phyloP scores from a whole-genome alignment of 2,113 vertebrate species.

The Oryzias javanicus region DNA sequence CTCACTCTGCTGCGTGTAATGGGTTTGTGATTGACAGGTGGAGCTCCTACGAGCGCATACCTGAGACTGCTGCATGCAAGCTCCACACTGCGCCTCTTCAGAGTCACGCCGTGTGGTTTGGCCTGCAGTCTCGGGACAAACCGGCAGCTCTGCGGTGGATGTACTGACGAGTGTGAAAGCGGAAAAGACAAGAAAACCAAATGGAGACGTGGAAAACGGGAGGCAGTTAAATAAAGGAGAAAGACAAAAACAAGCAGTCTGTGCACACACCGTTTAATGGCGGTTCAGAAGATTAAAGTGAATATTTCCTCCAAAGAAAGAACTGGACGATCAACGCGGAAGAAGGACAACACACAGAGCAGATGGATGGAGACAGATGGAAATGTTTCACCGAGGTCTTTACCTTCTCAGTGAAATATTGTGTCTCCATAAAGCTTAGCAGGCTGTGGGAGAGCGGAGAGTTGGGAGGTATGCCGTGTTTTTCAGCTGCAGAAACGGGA shows the following conservation, averaged over 20 bases:
- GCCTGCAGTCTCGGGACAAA: slow-evolving; percentile 29
- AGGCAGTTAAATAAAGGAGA: slow-evolving; percentile 18
- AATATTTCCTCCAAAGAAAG: slow-evolving; percentile 3
- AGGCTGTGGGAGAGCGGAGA: slow-evolving; percentile 29
- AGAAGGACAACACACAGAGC: slow-evolving; percentile 15
- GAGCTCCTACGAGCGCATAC: slow-evolving; percentile 20
- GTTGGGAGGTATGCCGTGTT: slow-evolving; percentile 42
- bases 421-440: slow-evolving; percentile 17
- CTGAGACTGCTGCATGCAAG: slow-evolving; percentile 12
- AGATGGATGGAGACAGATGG: slow-evolving; percentile 48
- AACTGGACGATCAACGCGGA: slow-evolving; percentile 7
- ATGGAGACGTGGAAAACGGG: slow-evolving; percentile 21
- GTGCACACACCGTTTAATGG: neutral
- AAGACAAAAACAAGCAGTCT: slow-evolving; percentile 24
- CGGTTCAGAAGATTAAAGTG: neutral
- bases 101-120: slow-evolving; percentile 32
- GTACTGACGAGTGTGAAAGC: slow-evolving; percentile 48
- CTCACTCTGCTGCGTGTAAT: slow-evolving; percentile 12
- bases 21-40: slow-evolving; percentile 32
- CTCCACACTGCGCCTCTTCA: slow-evolving; percentile 21
- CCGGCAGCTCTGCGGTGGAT: slow-evolving; percentile 23
- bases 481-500: slow-evolving; percentile 56
- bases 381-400: slow-evolving; percentile 21
- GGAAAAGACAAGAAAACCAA: slow-evolving; percentile 44
- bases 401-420: slow-evolving; percentile 31